These are phyloP conservation scores for Glomeris marginata DNA, from an alignment of 2,888 invertebrate species.

Conservation along the genomic window DNA sequence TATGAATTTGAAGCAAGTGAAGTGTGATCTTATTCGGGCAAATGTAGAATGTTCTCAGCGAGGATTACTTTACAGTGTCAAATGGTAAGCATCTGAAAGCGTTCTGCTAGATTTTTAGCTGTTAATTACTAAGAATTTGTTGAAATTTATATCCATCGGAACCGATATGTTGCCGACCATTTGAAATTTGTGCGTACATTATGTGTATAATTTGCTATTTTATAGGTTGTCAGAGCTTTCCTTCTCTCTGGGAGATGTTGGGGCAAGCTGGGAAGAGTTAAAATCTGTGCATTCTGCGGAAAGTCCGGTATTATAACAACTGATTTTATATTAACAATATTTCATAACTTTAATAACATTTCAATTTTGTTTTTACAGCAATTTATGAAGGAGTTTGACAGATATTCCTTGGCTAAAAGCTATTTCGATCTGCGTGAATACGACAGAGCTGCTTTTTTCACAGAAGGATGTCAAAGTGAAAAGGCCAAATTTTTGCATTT, in stretches of 20 bases:
- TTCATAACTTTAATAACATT: not conserved
- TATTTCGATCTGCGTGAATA: constrained; percentile 86
- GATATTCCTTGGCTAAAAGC: constrained; percentile 63
- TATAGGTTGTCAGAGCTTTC: constrained; percentile 3
- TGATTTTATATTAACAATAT: no score
- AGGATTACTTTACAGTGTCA: constrained; percentile 62
- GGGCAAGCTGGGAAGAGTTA: not conserved
- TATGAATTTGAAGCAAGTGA: constrained; percentile 42
- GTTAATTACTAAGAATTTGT: no score
- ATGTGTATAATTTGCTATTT: no score
- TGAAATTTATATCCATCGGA: no score
- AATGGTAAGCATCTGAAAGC: constrained; percentile 44
- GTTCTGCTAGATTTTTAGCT: no score
- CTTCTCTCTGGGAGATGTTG: not conserved
- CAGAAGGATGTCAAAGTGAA: constrained; percentile 49
- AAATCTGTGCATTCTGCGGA: no score
- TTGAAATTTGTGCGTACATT: no score
- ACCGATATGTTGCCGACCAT: no score
- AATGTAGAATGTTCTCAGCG: constrained; percentile 60
- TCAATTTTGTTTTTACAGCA: constrained; percentile 1
- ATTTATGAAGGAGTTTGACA: constrained; percentile 45
- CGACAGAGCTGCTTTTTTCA: constrained; percentile 58
- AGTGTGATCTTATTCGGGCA: constrained; percentile 46
- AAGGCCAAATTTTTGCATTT: constrained; percentile 68
- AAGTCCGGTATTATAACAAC: not conserved